Base-by-base conservation (phyloP, 2,113 vertebrate genomes). In the Zosterops japonicus region DNA sequence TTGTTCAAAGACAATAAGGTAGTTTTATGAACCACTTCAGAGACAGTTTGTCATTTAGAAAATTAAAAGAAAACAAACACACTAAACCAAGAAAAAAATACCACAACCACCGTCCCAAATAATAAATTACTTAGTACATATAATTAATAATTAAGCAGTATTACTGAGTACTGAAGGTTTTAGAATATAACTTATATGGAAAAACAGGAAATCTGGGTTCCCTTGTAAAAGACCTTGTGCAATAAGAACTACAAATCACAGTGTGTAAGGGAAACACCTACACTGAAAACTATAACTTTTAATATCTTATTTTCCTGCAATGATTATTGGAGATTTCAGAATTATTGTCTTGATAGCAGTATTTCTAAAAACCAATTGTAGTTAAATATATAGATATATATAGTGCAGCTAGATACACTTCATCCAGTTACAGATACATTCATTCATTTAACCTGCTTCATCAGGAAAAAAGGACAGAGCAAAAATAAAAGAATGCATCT, bases 151-250 rank as follows among this genome's bases (percentile, higher is more conserved):
- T 52, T 44, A 36, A 7, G 5, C 31, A 14, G 0, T 6, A 76
- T 36, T 22, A 80, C 9, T 47, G 44, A 47, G 8, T 15, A 39
- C 7, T 28, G 19, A 74, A 69, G 18, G 6, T 4, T 82, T 89
- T 59, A 46, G 15, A 84, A 67, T 49, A 23, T 4, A 24, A 20
- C 31, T 29, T 35, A 3, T 1, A 23, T 11, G 6, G 8, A 2
- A 2, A 16, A 63, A 42, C 0, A 0, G 0, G 9, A 67, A 83
- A 68, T 15, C 8, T 19, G 11, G 3, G 12, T 59, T 89, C 35
- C 25, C 13, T 67, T 65, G 6, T 14, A 25, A 69, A 74, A 74
- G 8, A n/a, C 3, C 3, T 55, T 75, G 9, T 25, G 13, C 15
- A 78, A 22, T 11, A 63, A 63, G 1, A 77, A 27, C 21, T 52